Conservation (phyloP, 2,888 invertebrate species). For the Pocota personata region DNA sequence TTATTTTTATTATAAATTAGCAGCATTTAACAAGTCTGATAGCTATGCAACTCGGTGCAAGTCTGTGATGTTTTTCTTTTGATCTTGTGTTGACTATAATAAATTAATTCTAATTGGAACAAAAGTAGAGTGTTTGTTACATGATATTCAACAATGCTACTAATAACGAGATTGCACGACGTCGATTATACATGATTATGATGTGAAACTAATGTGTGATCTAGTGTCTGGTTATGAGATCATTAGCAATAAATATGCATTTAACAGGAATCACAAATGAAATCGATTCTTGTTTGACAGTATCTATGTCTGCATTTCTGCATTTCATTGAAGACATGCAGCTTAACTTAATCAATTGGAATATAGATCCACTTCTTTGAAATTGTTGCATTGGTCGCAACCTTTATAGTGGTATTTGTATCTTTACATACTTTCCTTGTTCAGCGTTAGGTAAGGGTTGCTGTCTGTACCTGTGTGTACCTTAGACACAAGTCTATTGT, state of each 20-base stretch:
- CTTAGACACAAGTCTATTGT: too few species aligned
- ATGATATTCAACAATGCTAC: slow-evolving; percentile 43
- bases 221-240: slow-evolving; percentile 23
- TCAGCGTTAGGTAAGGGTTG: too few species aligned
- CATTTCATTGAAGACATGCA: background rate
- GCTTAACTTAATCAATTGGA: too few species aligned
- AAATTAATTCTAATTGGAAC: slow-evolving; percentile 58
- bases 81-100: slow-evolving; percentile 7
- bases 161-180: slow-evolving; percentile 22
- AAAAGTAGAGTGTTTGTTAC: slow-evolving; percentile 50
- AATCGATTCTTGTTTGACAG: background rate
- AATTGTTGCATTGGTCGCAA: too few species aligned
- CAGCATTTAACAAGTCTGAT: slow-evolving; percentile 23
- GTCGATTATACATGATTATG: slow-evolving; percentile 2
- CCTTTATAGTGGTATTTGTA: too few species aligned
- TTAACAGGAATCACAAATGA: background rate
- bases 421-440: too few species aligned
- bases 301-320: background rate
- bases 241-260: slow-evolving; percentile 21
- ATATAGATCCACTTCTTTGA: too few species aligned
- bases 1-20: slow-evolving; percentile 20
- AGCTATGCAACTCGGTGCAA: background rate
- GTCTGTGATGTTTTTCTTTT: background rate
- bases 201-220: slow-evolving; percentile 36
- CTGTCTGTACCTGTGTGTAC: too few species aligned